Conservation (phyloP, 2,888 invertebrate species). For the Empis stercorea region DNA sequence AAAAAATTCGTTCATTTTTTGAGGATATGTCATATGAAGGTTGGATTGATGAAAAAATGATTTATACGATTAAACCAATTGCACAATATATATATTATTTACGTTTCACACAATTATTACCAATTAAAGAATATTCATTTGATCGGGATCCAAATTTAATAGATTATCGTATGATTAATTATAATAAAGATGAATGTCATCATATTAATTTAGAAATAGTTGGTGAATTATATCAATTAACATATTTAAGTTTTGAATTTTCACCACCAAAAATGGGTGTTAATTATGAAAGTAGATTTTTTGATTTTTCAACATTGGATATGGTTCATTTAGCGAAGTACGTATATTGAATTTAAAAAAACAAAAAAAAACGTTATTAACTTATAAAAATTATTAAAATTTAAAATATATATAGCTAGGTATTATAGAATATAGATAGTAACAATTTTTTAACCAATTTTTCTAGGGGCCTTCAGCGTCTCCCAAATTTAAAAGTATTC, state of each 20-base stretch:
- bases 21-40: constrained; percentile 22
- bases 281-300: constrained; percentile 21
- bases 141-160: background rate
- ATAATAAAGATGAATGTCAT: constrained; percentile 23
- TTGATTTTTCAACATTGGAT: constrained; percentile 25
- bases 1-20: constrained; percentile 17
- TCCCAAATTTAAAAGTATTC: constrained; percentile 19
- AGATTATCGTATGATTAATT: constrained; percentile 9
- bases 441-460: background rate
- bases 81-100: background rate
- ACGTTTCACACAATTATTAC: background rate
- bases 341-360: constrained; percentile 6
- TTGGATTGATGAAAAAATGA: constrained; percentile 23
- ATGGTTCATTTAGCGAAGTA: constrained; percentile 20
- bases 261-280: constrained; percentile 20
- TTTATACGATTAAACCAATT: constrained; percentile 15
- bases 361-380: too few relatives aligned
- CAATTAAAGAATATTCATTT: background rate
- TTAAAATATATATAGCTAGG: too few relatives aligned
- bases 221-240: constrained; percentile 19
- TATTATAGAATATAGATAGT: too few relatives aligned
- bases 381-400: too few relatives aligned
- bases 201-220: constrained; percentile 26
- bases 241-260: constrained; percentile 22
- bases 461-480: constrained; percentile 17